These are phyloP conservation scores for Sphaerophoria taeniata DNA, from an alignment of 2,888 invertebrate species.

Conservation along the genomic window DNA sequence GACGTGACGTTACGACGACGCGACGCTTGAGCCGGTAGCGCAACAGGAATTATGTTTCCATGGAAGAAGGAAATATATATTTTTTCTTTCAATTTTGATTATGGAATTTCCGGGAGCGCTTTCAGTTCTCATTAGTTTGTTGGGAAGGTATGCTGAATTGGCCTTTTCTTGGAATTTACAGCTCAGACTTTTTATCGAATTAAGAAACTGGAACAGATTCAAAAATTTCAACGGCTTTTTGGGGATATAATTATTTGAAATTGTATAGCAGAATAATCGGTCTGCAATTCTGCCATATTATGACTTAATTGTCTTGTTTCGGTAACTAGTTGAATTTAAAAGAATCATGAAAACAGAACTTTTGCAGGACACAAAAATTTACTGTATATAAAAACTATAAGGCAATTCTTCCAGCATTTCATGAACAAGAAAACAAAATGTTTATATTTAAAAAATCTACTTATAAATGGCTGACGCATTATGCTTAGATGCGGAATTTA, in stretches of 20 bases:
- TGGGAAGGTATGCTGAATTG: constrained; percentile 18
- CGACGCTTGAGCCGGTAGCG: background rate
- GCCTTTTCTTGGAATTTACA: constrained; percentile 60
- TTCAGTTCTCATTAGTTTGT: constrained; percentile 50
- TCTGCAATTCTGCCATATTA: no score
- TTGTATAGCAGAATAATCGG: background rate
- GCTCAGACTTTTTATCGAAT: constrained; percentile 37
- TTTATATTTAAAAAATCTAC: no score
- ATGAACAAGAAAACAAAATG: no score
- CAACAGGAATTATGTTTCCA: constrained; percentile 31
- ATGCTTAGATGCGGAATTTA: no score
- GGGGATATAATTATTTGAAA: constrained; percentile 34
- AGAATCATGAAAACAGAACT: no score
- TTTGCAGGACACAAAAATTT: no score
- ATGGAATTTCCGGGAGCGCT: constrained; percentile 68
- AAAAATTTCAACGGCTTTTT: constrained; percentile 45
- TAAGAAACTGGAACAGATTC: constrained; percentile 30
- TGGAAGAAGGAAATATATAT: constrained; percentile 30
- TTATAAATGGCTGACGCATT: no score
- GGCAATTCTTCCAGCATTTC: no score
- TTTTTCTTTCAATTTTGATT: constrained; percentile 25
- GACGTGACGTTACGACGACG: no score
- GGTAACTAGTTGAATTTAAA: no score
- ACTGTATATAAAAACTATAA: no score
- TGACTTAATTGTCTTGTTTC: no score